phyloP scores from a whole-genome alignment of 1,140 invertebrate species.

The Hypsibius dujardini region DNA sequence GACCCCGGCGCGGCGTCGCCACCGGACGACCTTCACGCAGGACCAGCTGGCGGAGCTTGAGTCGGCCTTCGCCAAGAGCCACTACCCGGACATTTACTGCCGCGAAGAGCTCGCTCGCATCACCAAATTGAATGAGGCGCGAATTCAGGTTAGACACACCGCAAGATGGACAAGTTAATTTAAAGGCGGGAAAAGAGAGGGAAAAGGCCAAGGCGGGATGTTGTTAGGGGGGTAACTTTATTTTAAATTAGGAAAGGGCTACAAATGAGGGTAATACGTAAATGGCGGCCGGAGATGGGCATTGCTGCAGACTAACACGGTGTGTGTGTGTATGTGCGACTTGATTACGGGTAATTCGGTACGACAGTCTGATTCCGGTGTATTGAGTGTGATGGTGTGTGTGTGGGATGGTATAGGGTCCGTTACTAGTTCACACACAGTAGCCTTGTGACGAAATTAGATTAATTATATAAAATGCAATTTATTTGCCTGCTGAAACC shows the following conservation, averaged over 20 bases:
- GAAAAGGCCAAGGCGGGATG: background rate
- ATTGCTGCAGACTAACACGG: too few relatives aligned
- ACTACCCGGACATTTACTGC: constrained; percentile 99
- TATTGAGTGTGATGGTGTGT: background rate
- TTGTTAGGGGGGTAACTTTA: too few relatives aligned
- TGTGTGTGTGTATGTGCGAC: too few relatives aligned
- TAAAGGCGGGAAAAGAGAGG: background rate
- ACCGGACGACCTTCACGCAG: constrained; percentile 86
- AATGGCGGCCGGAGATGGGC: too few relatives aligned
- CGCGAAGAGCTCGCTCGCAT: constrained; percentile 94
- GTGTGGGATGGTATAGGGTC: too few relatives aligned
- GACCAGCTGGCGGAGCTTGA: constrained; percentile 99
- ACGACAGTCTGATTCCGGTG: constrained; percentile 7
- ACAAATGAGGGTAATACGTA: too few relatives aligned
- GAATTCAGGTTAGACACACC: constrained; percentile 76
- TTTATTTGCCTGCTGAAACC: background rate
- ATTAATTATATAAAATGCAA: constrained; percentile 16
- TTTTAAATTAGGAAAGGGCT: too few relatives aligned
- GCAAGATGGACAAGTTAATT: too few relatives aligned
- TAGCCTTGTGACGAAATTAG: constrained; percentile 1
- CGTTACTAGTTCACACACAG: too few relatives aligned
- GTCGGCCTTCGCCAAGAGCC: constrained; percentile 95
- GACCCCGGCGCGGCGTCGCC: constrained; percentile 40
- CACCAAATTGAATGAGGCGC: constrained; percentile 97
- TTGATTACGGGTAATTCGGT: background rate